Evolutionary conservation across 2,888 invertebrate genomes (phyloP).

Genomic region (Allygus modestus): DNA sequence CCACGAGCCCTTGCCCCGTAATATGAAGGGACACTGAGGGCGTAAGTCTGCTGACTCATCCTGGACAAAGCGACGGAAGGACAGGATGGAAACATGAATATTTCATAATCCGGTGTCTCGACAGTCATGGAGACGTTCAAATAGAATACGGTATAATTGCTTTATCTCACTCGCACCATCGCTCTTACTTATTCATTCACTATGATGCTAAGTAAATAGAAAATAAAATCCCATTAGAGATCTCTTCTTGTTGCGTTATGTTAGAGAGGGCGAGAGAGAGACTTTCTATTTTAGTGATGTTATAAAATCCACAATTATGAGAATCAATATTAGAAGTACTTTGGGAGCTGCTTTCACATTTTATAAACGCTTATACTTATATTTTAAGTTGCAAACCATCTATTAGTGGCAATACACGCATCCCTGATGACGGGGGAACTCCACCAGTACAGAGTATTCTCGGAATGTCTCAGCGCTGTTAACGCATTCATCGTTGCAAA

Average conservation of each 20-base stretch:
- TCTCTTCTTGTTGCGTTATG: neutral
- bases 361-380: too few species aligned
- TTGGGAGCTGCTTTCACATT: too few species aligned
- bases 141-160: conserved; percentile 31
- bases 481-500: too few species aligned
- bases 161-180: conserved; percentile 18
- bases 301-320: too few species aligned
- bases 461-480: too few species aligned
- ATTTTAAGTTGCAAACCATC: too few species aligned
- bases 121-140: conserved; percentile 33
- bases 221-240: neutral
- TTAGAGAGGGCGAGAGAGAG: neutral
- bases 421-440: too few species aligned
- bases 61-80: conserved; percentile 12
- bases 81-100: conserved; percentile 39
- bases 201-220: conserved; percentile 12
- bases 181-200: conserved; percentile 38
- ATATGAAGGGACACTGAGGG: conserved; percentile 4
- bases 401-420: too few species aligned
- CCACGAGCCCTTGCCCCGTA: too few species aligned
- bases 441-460: too few species aligned
- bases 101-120: conserved; percentile 35
- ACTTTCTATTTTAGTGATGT: too few species aligned
- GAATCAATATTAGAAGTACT: too few species aligned
- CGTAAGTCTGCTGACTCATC: conserved; percentile 17